Evolutionary conservation across 2,797 vertebrate species (phyloP).

Genomic region (Epinephelus malabaricus): DNA sequence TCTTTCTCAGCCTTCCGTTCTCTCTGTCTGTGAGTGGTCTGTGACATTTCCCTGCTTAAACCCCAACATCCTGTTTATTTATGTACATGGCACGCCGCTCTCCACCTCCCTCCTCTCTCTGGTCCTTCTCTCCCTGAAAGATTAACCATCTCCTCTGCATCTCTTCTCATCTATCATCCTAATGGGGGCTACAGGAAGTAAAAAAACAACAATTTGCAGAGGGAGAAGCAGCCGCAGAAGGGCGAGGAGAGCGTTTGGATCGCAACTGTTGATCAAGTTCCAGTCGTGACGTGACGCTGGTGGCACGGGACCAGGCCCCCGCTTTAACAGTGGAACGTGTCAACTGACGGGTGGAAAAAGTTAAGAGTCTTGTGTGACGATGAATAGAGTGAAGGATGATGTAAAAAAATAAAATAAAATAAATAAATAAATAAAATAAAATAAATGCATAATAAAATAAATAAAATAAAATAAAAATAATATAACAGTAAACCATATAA

Average conservation of each 20-base stretch:
- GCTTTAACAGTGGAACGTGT: constrained; percentile 29
- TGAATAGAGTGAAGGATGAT: neutral
- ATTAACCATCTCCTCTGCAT: constrained; percentile 79
- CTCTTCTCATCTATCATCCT: constrained; percentile 83
- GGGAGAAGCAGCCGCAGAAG: constrained; percentile 63
- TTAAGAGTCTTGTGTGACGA: neutral
- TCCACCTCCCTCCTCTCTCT: constrained; percentile 35
- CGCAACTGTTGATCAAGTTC: constrained; percentile 58
- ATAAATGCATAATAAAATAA: too few relatives aligned
- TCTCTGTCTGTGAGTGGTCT: constrained; percentile 31
- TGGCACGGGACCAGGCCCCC: constrained; percentile 30
- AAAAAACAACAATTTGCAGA: constrained; percentile 71
- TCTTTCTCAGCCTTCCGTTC: constrained; percentile 14
- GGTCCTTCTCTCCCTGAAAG: constrained; percentile 71
- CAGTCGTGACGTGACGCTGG: neutral
- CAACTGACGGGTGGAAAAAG: constrained; percentile 2
- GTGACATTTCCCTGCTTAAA: constrained; percentile 45
- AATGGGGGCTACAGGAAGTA: constrained; percentile 73
- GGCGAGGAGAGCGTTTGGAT: constrained; percentile 67
- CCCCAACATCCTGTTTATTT: constrained; percentile 71
- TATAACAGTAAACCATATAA: neutral
- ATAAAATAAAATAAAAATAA: neutral
- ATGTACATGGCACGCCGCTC: constrained; percentile 56
- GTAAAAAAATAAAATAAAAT: too few relatives aligned
- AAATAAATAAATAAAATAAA: too few relatives aligned